phyloP scores from a whole-genome alignment of 2,888 invertebrate genomes.

The Standfussiana lucernea region DNA sequence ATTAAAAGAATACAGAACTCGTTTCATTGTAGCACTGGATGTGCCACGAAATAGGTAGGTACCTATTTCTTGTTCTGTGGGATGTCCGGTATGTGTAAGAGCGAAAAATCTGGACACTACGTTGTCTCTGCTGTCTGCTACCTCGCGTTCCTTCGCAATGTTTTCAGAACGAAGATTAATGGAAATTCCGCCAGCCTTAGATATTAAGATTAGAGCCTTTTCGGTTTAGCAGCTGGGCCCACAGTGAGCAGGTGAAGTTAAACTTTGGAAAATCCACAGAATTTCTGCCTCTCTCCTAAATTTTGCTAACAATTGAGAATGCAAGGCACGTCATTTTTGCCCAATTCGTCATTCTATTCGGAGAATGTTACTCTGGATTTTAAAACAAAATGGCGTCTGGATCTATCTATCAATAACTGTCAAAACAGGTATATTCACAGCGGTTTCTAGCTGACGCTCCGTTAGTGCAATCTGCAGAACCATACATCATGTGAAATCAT shows the following conservation, averaged over 20 bases:
- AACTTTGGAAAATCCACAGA: constrained; percentile 4
- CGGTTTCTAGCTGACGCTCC: constrained; percentile 44
- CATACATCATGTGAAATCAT: constrained; percentile 57
- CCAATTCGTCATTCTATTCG: too few species aligned
- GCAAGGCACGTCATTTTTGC: constrained; percentile 5
- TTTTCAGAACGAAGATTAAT: constrained; percentile 31
- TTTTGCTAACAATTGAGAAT: constrained; percentile 1
- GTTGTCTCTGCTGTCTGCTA: not conserved
- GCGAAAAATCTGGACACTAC: not conserved
- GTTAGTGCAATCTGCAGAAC: constrained; percentile 58
- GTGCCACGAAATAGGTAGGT: not conserved
- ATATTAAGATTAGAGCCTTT: constrained; percentile 27
- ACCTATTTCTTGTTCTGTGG: not conserved
- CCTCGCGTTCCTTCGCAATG: not conserved
- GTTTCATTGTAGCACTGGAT: not conserved
- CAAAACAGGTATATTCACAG: constrained; percentile 56
- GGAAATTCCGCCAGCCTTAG: constrained; percentile 2
- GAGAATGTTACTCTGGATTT: not conserved
- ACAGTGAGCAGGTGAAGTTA: not conserved
- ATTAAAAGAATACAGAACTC: not conserved
- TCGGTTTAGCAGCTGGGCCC: constrained; percentile 23
- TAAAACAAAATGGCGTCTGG: constrained; percentile 27
- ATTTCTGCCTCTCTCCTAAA: not conserved
- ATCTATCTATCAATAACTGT: constrained; percentile 62
- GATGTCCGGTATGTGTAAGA: not conserved